These are phyloP conservation scores for Chrysochloris asiatica DNA, from an alignment of 2,113 vertebrate species.

Conservation along the genomic window DNA sequence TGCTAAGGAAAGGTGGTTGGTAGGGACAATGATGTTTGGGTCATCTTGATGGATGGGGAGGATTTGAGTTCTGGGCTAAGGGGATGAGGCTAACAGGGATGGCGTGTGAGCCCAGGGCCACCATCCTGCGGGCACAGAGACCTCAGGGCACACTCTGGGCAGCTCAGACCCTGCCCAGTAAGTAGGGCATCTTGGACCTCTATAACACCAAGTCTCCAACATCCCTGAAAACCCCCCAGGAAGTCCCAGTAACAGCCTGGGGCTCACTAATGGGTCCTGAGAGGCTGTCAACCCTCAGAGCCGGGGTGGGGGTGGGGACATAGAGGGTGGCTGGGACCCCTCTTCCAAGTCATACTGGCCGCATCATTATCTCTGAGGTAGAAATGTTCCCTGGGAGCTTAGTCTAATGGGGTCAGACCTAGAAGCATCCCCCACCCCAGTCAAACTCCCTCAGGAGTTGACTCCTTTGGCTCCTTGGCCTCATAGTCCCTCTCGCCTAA, in stretches of 20 bases:
- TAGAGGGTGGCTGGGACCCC: not conserved
- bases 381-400: not conserved
- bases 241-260: too few relatives aligned
- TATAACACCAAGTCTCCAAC: not conserved
- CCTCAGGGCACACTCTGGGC: too few relatives aligned
- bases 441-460: not conserved
- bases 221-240: not conserved
- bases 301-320: not conserved
- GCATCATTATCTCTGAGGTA: not conserved
- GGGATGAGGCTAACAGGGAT: not conserved
- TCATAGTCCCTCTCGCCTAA: not conserved
- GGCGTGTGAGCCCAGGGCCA: not conserved
- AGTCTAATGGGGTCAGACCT: not conserved
- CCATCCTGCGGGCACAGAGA: not conserved
- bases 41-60: not conserved
- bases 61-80: not conserved
- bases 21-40: too few relatives aligned
- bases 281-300: not conserved
- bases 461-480: not conserved
- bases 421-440: too few relatives aligned
- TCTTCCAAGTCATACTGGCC: not conserved
- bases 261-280: not conserved
- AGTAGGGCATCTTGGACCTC: not conserved
- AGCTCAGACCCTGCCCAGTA: fast-evolving
- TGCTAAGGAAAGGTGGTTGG: too few relatives aligned